Conservation (phyloP, 2,113 vertebrate genomes). For the Laterallus jamaicensis region DNA sequence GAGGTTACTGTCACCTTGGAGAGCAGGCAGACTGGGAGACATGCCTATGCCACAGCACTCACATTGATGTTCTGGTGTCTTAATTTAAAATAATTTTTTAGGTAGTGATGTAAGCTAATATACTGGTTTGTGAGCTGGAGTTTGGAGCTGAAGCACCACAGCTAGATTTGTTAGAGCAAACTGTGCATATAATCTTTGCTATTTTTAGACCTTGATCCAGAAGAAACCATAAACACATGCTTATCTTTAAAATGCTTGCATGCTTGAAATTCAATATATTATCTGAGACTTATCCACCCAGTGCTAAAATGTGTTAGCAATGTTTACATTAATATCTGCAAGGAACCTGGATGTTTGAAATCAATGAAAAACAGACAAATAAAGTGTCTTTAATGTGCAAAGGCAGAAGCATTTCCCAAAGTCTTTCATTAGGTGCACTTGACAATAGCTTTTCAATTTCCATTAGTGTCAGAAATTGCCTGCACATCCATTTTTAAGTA, state of each 20-base stretch:
- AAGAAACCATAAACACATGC: neutral
- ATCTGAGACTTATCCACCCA: neutral
- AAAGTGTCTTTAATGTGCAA: neutral
- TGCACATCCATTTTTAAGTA: neutral
- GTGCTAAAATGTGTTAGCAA: neutral
- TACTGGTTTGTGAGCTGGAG: neutral
- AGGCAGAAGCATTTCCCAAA: neutral
- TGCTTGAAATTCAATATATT: neutral
- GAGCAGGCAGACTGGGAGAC: neutral
- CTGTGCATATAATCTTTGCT: neutral
- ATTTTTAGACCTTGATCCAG: neutral
- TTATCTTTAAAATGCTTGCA: neutral
- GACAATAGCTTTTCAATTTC: neutral
- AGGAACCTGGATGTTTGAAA: neutral
- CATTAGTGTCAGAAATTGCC: neutral
- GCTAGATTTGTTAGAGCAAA: neutral
- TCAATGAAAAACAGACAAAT: neutral
- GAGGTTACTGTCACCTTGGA: neutral
- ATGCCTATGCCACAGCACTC: neutral
- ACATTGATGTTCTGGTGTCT: neutral
- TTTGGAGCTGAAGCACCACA: neutral
- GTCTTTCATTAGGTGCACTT: neutral
- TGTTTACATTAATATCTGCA: neutral
- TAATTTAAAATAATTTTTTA: neutral
- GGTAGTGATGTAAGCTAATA: neutral